Evolutionary conservation across 2,888 invertebrate species (phyloP), one percentile per base, ranked within the genome.

Genomic region (Lasioglossum malachurum): DNA sequence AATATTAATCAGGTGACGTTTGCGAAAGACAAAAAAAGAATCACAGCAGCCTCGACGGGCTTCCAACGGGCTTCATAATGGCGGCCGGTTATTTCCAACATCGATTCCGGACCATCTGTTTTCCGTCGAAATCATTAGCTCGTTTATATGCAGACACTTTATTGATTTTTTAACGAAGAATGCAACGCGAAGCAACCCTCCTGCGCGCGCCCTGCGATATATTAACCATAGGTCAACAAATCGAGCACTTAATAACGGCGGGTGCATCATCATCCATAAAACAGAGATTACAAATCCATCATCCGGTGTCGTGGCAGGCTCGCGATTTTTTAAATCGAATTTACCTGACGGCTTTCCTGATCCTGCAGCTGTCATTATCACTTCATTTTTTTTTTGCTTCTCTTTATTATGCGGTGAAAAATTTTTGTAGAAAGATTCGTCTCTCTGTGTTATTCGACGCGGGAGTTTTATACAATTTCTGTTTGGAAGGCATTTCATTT

Each of bases 1-100:
- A 82, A 84, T 77, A 84, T 77, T 84, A 78, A 82, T 82, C 57
- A 77, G 14, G 12, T 49, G 44, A 27, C 67, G 67, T 81, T 81
- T 46, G 69, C 57, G 19, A 46, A 38, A 74, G 69, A n/a, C 71
- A 69, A 69, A 38, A 38, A 69, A 69, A 69, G 67, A 69, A 10
- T 23, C 35, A 0, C 38, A 1, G 2, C 64, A 16, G 23, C 23
- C 46, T 77, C 57, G 31, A 77, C 44, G 69, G 49, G 67, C 57
- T 60, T 81, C 49, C 46, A 27, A 16, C 44, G 57, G 7, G 8
- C 31, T 31, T 75, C n/a, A 49, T 74, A 82, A 82, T 31, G 38
- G 74, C 49, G 77, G 3, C 67, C 16, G n/a, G 41, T 69, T 73
- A 77, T 69, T 75, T 71, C 46, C n/a, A 23, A 46, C n/a, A 14